Evolutionary conservation across 1,140 invertebrate species (phyloP).

Genomic region (Drosophila orosa): DNA sequence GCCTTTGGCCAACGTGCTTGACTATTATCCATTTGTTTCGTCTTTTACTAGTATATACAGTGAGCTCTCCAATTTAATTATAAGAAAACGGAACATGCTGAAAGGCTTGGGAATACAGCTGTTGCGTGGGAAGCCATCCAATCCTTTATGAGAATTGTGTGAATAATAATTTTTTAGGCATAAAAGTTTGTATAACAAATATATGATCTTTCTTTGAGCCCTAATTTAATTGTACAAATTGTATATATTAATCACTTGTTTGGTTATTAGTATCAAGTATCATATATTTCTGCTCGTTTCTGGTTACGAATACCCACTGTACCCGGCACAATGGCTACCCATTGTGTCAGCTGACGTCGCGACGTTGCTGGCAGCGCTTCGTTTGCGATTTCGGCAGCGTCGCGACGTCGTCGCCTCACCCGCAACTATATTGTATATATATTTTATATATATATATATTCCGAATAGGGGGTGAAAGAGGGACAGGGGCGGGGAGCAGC

Average conservation of each 20-base stretch:
- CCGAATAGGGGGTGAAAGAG: constrained; percentile 27
- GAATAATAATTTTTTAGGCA: neutral
- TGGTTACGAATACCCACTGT: constrained; percentile 8
- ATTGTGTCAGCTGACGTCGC: constrained; percentile 76
- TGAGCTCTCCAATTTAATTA: constrained; percentile 4
- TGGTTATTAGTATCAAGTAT: neutral
- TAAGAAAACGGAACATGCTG: neutral
- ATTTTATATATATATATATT: constrained; percentile 13
- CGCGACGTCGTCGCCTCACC: constrained; percentile 52
- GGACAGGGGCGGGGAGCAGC: constrained; percentile 27
- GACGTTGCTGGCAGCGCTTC: constrained; percentile 45
- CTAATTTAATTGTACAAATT: neutral
- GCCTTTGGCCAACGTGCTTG: constrained; percentile 22
- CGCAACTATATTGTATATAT: constrained; percentile 33
- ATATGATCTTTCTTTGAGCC: too few species aligned
- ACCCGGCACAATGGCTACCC: constrained; percentile 57
- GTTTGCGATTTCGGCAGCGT: constrained; percentile 68
- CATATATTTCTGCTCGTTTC: neutral
- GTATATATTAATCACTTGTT: neutral
- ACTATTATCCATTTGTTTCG: constrained; percentile 11
- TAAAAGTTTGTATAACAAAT: neutral
- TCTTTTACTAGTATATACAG: constrained; percentile 11
- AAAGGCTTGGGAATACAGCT: neutral
- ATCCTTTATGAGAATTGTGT: too few species aligned
- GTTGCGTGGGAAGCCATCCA: neutral